A percentile compares a stretch with the other conserved stretches of the same genome.
Evolutionary conservation across 2,113 vertebrate species (phyloP).

Genomic region (Nothoprocta pentlandii): DNA sequence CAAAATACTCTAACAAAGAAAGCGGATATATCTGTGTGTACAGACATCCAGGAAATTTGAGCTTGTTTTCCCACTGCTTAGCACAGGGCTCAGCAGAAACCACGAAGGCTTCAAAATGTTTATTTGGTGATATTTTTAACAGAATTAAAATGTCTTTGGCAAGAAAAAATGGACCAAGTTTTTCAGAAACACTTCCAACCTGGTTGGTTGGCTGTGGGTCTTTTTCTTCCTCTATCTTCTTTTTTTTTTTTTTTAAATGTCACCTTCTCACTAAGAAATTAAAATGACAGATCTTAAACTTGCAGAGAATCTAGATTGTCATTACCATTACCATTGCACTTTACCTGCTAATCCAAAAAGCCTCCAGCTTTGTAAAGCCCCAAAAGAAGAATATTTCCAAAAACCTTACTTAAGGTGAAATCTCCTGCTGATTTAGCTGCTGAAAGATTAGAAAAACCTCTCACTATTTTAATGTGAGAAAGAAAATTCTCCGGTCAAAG

Average conservation of each 20-base stretch:
- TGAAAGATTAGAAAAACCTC: neutral
- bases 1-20: neutral
- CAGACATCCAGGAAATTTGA: neutral
- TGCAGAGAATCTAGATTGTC: neutral
- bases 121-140: neutral
- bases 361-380: neutral
- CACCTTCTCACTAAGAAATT: neutral
- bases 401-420: neutral
- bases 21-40: neutral
- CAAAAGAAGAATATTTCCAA: neutral
- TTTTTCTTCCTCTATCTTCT: neutral
- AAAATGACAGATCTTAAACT: neutral
- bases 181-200: neutral
- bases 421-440: neutral
- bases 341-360: neutral
- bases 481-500: neutral
- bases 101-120: rapidly evolving
- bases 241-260: neutral
- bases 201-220: neutral
- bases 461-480: neutral
- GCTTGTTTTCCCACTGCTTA: neutral
- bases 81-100: neutral
- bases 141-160: neutral
- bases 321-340: neutral
- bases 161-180: neutral